Base-by-base conservation (phyloP, 2,888 invertebrate species). In the Neelides folsomi region DNA sequence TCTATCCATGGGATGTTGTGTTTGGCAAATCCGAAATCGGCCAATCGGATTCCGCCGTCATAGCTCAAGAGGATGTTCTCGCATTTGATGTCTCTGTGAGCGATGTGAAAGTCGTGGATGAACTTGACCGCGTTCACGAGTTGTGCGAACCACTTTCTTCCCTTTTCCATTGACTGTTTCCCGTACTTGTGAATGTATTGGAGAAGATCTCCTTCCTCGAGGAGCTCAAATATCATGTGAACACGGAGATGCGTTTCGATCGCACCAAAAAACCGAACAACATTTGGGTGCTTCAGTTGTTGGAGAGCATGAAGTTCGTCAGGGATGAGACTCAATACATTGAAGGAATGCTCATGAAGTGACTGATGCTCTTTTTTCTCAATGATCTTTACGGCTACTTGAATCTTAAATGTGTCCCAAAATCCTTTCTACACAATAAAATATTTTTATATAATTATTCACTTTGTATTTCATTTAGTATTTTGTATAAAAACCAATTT, bases 1-100 rank as follows among this genome's bases (percentile, higher is more conserved):
- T 46, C 47, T 18, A 20, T 37, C 55, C 55, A 55, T 2, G 52
- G 40, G 7, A 55, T 46, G 18, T 52, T 40, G 9, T 35, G 18
- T 5, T 34, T 36, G 4, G 53, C 52, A 42, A 53, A 47, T 10
- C 55, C 53, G 50, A 55, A 55, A 47, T 53, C 55, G 1, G 53
- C 34, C 7, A 53, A 5, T 41, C 44, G 15, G 1, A 55, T 38
- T 37, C 53, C 47, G 15, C 41, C 19, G 6, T 48, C 18, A 3
- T 12, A 18, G 34, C 53, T 50, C 38, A 55, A 13, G 10, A 55
- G 18, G 39, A 55, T 50, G 40, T 55, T 55, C 27, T 55, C 55
- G 43, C 52, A 53, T 41, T 55, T 55, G 3, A 55, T 37, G 42
- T 55, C 53, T 20, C 55, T 43, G 35, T 55, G 55, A 15, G 47